A percentile compares a stretch with the other conserved stretches of the same genome.
These are phyloP conservation scores for Pterostichus niger DNA, from an alignment of 2,888 invertebrate genomes.

Conservation along the genomic window DNA sequence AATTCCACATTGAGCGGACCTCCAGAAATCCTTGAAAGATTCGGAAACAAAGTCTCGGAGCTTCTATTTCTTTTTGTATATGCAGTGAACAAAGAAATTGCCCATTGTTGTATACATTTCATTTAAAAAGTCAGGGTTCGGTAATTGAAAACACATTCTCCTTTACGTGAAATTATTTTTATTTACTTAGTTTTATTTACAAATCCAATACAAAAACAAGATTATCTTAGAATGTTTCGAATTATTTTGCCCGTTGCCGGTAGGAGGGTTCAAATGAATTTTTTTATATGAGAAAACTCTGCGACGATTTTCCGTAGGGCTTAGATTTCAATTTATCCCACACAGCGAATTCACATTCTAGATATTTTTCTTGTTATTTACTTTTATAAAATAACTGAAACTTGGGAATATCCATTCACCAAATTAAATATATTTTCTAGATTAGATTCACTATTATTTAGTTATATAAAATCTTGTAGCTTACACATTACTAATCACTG, in stretches of 20 bases:
- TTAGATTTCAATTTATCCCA: no score
- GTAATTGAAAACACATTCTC: constrained; percentile 27
- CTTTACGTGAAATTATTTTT: constrained; percentile 40
- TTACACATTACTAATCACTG: no score
- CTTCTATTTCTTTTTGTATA: constrained; percentile 24
- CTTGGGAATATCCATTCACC: no score
- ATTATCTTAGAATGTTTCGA: constrained; percentile 30
- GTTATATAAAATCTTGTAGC: no score
- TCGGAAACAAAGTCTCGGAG: background rate
- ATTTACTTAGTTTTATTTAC: constrained; percentile 22
- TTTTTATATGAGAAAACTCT: background rate
- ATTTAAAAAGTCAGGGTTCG: constrained; percentile 39
- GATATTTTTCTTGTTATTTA: no score
- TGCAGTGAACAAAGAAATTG: constrained; percentile 40
- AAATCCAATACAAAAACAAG: constrained; percentile 25
- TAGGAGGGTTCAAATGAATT: background rate
- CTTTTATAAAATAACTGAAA: no score
- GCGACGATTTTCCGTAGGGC: no score
- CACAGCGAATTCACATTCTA: no score
- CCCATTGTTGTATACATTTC: constrained; percentile 44
- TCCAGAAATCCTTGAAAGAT: constrained; percentile 24
- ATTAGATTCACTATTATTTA: no score
- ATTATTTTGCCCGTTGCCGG: background rate
- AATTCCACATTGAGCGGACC: constrained; percentile 13
- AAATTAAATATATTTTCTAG: no score